Evolutionary conservation across 2,113 vertebrate species (phyloP).

Genomic region (Sprattus sprattus): DNA sequence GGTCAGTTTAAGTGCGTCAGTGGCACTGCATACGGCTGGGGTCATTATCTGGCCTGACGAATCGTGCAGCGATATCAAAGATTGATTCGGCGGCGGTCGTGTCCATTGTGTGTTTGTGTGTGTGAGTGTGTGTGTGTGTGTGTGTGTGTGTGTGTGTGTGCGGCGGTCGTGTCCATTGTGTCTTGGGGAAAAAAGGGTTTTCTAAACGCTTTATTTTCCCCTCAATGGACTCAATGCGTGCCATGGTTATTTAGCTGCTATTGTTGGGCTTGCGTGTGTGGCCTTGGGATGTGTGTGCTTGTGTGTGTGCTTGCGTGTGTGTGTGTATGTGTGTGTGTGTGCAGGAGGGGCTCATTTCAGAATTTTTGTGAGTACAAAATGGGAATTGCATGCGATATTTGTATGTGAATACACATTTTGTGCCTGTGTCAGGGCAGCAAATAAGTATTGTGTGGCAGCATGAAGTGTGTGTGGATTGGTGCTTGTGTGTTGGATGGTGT

Average conservation of each 20-base stretch:
- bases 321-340: neutral
- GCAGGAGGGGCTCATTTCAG: too few relatives aligned
- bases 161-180: slow-evolving; percentile 17
- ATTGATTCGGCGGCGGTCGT: slow-evolving; percentile 25
- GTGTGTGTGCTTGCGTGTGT: neutral
- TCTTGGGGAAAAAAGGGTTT: slow-evolving; percentile 38
- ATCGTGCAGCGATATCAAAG: slow-evolving; percentile 52
- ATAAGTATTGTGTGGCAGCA: too few relatives aligned
- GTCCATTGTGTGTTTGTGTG: slow-evolving; percentile 36
- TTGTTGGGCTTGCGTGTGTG: slow-evolving; percentile 56
- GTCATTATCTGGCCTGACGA: slow-evolving; percentile 42
- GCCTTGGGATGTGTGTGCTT: slow-evolving; percentile 28
- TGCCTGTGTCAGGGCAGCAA: too few relatives aligned
- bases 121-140: too few relatives aligned
- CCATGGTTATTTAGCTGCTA: slow-evolving; percentile 23
- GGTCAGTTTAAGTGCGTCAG: slow-evolving; percentile 16
- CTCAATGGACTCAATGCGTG: slow-evolving; percentile 49
- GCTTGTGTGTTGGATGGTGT: neutral
- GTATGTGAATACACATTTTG: too few relatives aligned
- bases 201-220: slow-evolving; percentile 63
- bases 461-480: neutral
- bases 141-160: too few relatives aligned
- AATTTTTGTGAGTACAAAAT: too few relatives aligned
- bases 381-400: too few relatives aligned
- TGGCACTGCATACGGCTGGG: slow-evolving; percentile 32